Percentiles rank a stretch among this genome's conserved stretches.
Conservation (phyloP, 1,140 invertebrate species). For the Pygmarrhopalites habei region DNA sequence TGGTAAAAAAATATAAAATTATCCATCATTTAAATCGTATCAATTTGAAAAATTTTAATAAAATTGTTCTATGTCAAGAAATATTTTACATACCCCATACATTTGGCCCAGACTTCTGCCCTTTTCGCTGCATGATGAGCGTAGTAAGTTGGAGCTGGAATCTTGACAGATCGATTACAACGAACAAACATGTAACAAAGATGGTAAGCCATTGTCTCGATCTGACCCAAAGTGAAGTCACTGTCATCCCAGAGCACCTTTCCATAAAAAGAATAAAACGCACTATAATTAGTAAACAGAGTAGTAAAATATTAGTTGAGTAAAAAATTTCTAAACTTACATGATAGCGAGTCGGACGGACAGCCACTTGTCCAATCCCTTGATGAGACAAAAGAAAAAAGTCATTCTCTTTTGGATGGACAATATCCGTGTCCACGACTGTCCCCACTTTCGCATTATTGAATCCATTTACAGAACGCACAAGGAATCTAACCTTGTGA, state of each 20-base stretch:
- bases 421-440: conserved; percentile 71
- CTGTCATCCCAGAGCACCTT: conserved; percentile 71
- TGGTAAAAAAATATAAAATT: too few species aligned
- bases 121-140: conserved; percentile 83
- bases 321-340: too few species aligned
- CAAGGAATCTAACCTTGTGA: conserved; percentile 51
- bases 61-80: too few species aligned
- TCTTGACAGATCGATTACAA: conserved; percentile 78
- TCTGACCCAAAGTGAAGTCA: conserved; percentile 60
- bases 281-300: conserved; percentile 13
- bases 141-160: conserved; percentile 89
- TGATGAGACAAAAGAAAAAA: conserved; percentile 73
- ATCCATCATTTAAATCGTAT: too few species aligned
- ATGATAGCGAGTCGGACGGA: conserved; percentile 18
- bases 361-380: conserved; percentile 41
- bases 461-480: conserved; percentile 43
- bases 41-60: too few species aligned
- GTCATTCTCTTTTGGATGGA: conserved; percentile 71
- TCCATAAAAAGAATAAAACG: conserved; percentile 43
- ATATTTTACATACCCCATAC: too few species aligned
- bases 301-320: background rate
- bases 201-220: conserved; percentile 75
- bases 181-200: conserved; percentile 82
- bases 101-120: too few species aligned
- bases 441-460: conserved; percentile 77